These are phyloP conservation scores for Clarias macrocephalus DNA, from an alignment of 2,113 vertebrate species.

Conservation along the genomic window DNA sequence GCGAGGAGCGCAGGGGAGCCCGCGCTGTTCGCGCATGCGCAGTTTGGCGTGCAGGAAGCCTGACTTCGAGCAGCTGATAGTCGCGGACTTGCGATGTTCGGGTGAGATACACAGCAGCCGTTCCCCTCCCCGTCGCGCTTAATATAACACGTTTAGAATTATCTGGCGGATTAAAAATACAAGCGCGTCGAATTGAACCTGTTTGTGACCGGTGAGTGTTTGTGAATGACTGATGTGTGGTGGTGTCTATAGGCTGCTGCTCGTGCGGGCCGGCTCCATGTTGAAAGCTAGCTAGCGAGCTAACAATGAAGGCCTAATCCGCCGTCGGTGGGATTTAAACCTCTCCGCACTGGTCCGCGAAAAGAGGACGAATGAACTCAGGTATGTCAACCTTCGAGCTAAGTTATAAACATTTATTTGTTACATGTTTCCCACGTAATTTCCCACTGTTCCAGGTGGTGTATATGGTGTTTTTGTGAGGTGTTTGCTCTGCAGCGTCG, in stretches of 20 bases:
- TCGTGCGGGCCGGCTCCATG: conserved; percentile 44
- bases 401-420: not conserved
- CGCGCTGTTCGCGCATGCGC: conserved; percentile 27
- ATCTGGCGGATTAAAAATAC: not conserved
- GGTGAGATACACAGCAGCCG: conserved; percentile 15
- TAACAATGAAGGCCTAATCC: conserved; percentile 61
- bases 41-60: conserved; percentile 46
- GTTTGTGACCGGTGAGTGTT: conserved; percentile 12
- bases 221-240: conserved; percentile 21
- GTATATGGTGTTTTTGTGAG: not conserved
- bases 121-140: not conserved
- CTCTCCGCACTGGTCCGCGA: conserved; percentile 28
- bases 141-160: not conserved
- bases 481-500: not conserved
- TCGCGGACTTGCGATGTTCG: conserved; percentile 41
- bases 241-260: conserved; percentile 31
- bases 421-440: not conserved
- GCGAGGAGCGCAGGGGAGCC: conserved; percentile 14
- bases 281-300: conserved; percentile 29
- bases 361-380: conserved; percentile 35
- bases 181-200: not conserved
- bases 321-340: conserved; percentile 52
- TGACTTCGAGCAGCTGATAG: conserved; percentile 55
- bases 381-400: conserved; percentile 9
- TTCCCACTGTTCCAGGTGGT: not conserved